phyloP scores from a whole-genome alignment of 2,888 invertebrate species.

The Andrena dorsata region DNA sequence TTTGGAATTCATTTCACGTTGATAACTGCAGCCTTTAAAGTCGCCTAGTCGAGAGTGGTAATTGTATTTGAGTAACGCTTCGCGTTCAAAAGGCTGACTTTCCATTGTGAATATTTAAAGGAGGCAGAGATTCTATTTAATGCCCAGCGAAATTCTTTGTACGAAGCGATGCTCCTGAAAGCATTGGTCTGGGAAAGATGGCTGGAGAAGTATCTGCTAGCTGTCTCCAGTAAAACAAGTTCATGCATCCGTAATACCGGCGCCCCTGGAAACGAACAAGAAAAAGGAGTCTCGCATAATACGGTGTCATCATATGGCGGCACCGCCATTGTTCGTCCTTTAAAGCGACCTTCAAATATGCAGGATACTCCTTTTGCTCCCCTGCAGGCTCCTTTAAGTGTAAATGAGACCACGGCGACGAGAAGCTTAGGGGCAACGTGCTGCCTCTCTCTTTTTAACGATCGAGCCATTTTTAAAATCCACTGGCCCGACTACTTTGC shows the following conservation, averaged over 20 bases:
- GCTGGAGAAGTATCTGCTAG: slow-evolving; percentile 8
- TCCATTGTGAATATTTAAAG: slow-evolving; percentile 21
- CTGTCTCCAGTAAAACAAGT: slow-evolving; percentile 39
- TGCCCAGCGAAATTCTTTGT: slow-evolving; percentile 16
- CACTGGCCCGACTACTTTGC: slow-evolving; percentile 8
- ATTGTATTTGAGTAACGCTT: neutral
- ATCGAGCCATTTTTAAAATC: slow-evolving; percentile 23
- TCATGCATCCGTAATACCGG: slow-evolving; percentile 48
- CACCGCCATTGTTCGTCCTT: slow-evolving; percentile 56
- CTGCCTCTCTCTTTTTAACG: slow-evolving; percentile 17
- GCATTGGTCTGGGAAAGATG: slow-evolving; percentile 35
- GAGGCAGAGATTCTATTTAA: slow-evolving; percentile 17
- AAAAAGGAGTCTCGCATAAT: slow-evolving; percentile 42
- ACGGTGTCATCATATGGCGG: slow-evolving; percentile 43
- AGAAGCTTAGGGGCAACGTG: slow-evolving; percentile 23
- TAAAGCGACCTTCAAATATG: slow-evolving; percentile 47
- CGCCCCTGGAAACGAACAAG: slow-evolving; percentile 44
- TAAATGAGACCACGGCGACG: slow-evolving; percentile 41
- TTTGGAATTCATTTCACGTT: neutral
- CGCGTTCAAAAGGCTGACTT: neutral
- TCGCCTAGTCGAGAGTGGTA: neutral
- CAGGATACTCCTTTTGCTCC: slow-evolving; percentile 45
- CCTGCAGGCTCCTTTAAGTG: slow-evolving; percentile 47
- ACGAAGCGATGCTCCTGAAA: neutral
- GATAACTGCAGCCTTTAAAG: neutral